Base-by-base conservation (phyloP, 2,113 vertebrate species). In the Paraplagusia blochii region DNA sequence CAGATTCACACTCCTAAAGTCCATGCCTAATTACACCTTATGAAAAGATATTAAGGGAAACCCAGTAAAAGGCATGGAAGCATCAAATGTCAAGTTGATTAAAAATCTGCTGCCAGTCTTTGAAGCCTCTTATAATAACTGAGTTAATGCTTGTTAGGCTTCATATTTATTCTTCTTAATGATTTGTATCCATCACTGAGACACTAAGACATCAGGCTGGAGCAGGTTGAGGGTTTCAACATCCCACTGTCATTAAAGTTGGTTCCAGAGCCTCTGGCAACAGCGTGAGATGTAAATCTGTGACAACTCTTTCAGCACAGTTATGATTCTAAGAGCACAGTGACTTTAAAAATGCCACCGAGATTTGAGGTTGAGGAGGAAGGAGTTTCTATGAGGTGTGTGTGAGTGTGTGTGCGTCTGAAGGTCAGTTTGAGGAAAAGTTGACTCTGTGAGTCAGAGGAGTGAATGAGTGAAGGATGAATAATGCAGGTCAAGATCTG, bases 401-500 rank as follows among this genome's bases (percentile, higher is more conserved):
- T n/a, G n/a, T n/a, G n/a, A n/a, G n/a, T n/a, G 44, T 59, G 66
- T 68, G 62, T 36, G 66, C 51, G 60, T 78, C 19, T 53, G 45
- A 76, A 76, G 63, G 83, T 74, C 43, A 70, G 58, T 80, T 29
- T 29, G 66, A 14, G 52, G 58, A 62, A 75, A 75, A 80, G 67
- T 73, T 73, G 48, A 66, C 58, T 61, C 73, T 58, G 48, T 49
- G 54, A 63, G 51, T 74, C 50, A 22, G 58, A 76, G 43, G 53
- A 61, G 49, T 62, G 65, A 77, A 80, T 60, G 74, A 68, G 49
- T 65, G 63, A 66, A 44, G 59, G 75, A 83, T 88, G 66, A 88
- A 88, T 88, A 85, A 87, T 88, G 85, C 79, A 87, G 76, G 44
- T 76, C 72, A 58, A 71, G 66, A 69, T 68, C 18, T 74, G 68